Percentiles rank a stretch among this genome's conserved stretches.
Evolutionary conservation across 2,797 vertebrate species (phyloP).

Genomic region (Chaenodraco wilsoni): DNA sequence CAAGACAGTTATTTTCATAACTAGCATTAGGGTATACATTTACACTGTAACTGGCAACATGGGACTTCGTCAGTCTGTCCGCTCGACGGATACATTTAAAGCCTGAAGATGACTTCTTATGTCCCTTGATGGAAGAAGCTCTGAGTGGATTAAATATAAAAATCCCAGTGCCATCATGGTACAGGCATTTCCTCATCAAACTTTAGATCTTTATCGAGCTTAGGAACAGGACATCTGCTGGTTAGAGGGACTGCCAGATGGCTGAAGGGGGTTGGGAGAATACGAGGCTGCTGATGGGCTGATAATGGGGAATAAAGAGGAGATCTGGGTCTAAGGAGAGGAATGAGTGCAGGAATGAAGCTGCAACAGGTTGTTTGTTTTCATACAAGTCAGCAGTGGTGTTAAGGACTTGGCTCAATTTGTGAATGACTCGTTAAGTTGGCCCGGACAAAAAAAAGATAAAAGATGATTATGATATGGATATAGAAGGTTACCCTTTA

Average conservation of each 20-base stretch:
- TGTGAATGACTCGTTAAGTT: neutral
- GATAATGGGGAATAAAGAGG: constrained; percentile 42
- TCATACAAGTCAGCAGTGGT: neutral
- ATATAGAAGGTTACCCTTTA: neutral
- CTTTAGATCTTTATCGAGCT: constrained; percentile 62
- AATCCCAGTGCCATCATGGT: constrained; percentile 43
- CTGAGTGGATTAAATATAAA: constrained; percentile 51
- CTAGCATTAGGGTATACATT: neutral
- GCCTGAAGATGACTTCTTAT: constrained; percentile 38
- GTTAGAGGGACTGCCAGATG: constrained; percentile 68
- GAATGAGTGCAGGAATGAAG: constrained; percentile 15
- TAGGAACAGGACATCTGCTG: constrained; percentile 70
- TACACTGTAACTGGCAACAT: neutral
- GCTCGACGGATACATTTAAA: constrained; percentile 8
- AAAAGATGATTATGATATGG: neutral
- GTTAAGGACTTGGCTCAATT: neutral
- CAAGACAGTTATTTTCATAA: neutral
- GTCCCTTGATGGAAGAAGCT: constrained; percentile 29
- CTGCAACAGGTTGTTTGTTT: constrained; percentile 32
- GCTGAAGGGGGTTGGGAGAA: constrained; percentile 48
- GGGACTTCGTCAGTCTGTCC: neutral
- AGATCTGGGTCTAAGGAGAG: constrained; percentile 14
- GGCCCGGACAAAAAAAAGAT: neutral
- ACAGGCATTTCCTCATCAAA: constrained; percentile 66
- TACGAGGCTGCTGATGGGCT: constrained; percentile 49